Base-by-base conservation (phyloP, 2,797 vertebrate genomes). In the Acipenser transmontanus region DNA sequence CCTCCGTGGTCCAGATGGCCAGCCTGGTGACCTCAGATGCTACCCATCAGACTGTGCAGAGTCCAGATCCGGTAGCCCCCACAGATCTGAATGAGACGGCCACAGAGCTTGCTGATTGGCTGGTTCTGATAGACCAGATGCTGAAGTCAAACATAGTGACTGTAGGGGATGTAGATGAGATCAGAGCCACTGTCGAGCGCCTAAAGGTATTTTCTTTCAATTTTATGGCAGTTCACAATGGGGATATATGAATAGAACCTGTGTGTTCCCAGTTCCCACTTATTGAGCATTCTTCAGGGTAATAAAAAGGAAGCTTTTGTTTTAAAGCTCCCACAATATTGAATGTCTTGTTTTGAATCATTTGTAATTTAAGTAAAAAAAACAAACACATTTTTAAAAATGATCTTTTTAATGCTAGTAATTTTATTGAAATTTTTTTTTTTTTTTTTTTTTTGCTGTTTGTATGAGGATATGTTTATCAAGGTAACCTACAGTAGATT, bases 71-170 rank as follows among this genome's bases (percentile, higher is more conserved):
- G 6, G 90, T 95, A 68, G 81, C 89, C 7, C 92, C 93, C 72
- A 90, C 87, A 10, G 94, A 98, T 81, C 88, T 98, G 74, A 94
- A 98, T 71, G 89, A 90, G 82, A 96, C 93, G 0, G 94, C 92
- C 76, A 95, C 92, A 1, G 96, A 98, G 67, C 86, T 99, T 64
- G 92, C 93, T 0, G 91, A 98, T 80, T 99, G 97, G 97, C 86
- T 99, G 60, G 76, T 92, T 13, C 90, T 98, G 74, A 96, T 98
- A 68, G 93, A 93, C 61, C 95, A 98, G 85, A 98, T 98, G 96
- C 91, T 99, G 7, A 98, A 95, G 85, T 99, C 95, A 64, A 98
- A 94, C 78, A 96, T 98, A n/a, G 95, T 98, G 74, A 98, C 95
- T 0, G 94, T 99, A 49, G 97, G 96, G n/a, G 94, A 96, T 74